Percentiles rank a stretch among this genome's conserved stretches.
These are phyloP conservation scores for Sebastes iracundus DNA, from an alignment of 2,797 vertebrate genomes.

Conservation along the genomic window DNA sequence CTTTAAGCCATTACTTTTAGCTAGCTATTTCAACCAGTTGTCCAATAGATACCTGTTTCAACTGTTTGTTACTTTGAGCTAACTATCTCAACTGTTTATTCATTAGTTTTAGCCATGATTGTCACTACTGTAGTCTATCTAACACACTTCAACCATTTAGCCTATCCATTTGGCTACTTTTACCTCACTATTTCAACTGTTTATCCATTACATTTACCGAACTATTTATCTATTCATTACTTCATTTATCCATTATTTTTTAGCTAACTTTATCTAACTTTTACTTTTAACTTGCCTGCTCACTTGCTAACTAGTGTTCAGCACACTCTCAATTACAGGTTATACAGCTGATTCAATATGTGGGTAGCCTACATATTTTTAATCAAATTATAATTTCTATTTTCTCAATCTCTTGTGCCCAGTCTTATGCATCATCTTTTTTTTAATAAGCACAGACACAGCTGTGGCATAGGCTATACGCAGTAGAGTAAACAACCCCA, in stretches of 20 bases:
- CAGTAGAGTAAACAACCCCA: background rate
- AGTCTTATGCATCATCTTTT: background rate
- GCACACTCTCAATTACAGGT: background rate
- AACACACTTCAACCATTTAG: too few species aligned
- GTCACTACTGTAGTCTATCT: too few species aligned
- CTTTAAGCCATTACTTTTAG: too few species aligned
- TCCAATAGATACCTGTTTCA: background rate
- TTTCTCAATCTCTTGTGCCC: background rate
- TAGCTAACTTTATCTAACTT: background rate
- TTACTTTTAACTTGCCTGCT: background rate
- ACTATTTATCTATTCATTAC: too few species aligned
- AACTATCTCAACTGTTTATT: too few species aligned
- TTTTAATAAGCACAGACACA: background rate
- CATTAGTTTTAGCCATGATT: too few species aligned
- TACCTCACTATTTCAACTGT: background rate
- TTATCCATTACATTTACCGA: background rate
- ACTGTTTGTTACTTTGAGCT: too few species aligned
- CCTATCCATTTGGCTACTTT: too few species aligned
- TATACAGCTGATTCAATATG: background rate
- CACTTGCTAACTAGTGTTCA: background rate
- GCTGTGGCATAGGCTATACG: background rate
- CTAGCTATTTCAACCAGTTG: background rate
- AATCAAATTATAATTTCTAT: background rate
- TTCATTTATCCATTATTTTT: background rate
- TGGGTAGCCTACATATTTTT: background rate